Evolutionary conservation across 2,113 vertebrate species (phyloP), one percentile per base, ranked within the genome.

Genomic region (Poicephalus gulielmi): DNA sequence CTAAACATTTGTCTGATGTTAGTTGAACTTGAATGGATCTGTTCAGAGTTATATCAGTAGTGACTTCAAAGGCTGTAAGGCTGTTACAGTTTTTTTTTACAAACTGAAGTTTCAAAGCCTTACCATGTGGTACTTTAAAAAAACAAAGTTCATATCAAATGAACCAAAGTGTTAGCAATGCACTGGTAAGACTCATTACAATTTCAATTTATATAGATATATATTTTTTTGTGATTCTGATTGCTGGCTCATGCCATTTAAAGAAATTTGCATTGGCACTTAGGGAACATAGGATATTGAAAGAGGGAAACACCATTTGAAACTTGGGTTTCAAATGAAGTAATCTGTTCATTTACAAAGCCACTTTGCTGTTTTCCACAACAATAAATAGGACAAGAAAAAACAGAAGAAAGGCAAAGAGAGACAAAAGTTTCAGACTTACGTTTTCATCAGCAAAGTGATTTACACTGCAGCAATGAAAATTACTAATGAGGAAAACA

Each of bases 1-100:
- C 97, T 98, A 98, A 98, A 98, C 98, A 98, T 98, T 98, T 98
- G 97, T 98, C 97, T 98, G 98, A 98, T 98, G 98, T 98, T 98
- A 98, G 98, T 97, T 97, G 98, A 98, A 98, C 97, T 98, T 98
- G 97, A 98, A 97, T 97, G 97, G 97, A 98, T 98, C 98, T 98
- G 97, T 98, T 98, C 97, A 97, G 98, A 98, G 97, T 97, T 97
- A 88, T 97, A 98, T 98, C 97, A 96, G 94, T 88, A 97, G 96
- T 90, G 97, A 98, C 98, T 98, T 98, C 98, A 98, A 98, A 98
- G 97, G 95, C 92, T 97, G 95, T 94, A 62, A 97, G 95, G 93
- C 97, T 96, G 97, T 96, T 97, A 95, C 94, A 85, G 91, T 92
- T 97, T 97, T 97, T 96, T 95, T 96, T 85, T 96, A 95, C 95